Evolutionary conservation across 1,140 invertebrate species (phyloP).

Genomic region (Bombus cullumanus): DNA sequence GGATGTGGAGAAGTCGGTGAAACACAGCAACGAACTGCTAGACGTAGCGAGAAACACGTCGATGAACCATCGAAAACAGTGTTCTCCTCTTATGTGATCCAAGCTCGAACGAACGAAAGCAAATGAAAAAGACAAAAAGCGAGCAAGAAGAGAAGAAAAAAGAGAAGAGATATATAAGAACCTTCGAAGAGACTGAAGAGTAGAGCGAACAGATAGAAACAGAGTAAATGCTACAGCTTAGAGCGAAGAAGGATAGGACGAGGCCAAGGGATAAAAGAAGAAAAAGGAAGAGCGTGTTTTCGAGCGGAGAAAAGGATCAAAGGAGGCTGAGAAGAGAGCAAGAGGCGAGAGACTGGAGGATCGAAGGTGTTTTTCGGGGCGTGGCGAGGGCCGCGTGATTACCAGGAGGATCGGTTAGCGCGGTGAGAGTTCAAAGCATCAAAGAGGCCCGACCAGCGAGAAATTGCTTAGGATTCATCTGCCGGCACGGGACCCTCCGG

Average conservation of each 20-base stretch:
- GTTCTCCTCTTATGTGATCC: constrained; percentile 2
- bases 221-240: neutral
- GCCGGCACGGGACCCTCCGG: constrained; percentile 68
- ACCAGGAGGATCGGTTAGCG: constrained; percentile 82
- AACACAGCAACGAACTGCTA: neutral
- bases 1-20: constrained; percentile 25
- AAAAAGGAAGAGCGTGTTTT: constrained; percentile 2
- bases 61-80: neutral
- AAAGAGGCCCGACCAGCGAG: constrained; percentile 81
- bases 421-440: constrained; percentile 83
- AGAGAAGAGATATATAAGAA: neutral
- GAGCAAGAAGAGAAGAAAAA: neutral
- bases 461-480: constrained; percentile 82
- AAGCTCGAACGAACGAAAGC: too few species aligned
- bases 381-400: constrained; percentile 81
- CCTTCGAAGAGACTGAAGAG: constrained; percentile 1
- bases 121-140: neutral
- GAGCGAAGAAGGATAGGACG: neutral
- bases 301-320: constrained; percentile 36
- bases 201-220: neutral
- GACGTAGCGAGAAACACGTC: neutral
- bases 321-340: constrained; percentile 31
- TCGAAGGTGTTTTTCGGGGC: constrained; percentile 82
- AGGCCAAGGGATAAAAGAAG: neutral
- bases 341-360: constrained; percentile 63